phyloP scores from a whole-genome alignment of 2,888 invertebrate species.

The Cerceris rybyensis region DNA sequence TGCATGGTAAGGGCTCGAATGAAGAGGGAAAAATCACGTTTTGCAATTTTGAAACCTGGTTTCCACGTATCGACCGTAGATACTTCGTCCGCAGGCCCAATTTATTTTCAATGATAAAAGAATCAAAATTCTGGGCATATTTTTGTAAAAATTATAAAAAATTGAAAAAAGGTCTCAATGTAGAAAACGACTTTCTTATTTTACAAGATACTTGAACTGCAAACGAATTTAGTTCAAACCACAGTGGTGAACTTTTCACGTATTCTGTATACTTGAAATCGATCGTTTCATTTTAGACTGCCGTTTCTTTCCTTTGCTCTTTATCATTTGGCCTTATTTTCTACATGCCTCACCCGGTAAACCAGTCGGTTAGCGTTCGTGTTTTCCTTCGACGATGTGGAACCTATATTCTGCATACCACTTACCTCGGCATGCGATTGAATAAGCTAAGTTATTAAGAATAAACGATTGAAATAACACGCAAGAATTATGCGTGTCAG shows the following conservation, averaged over 20 bases:
- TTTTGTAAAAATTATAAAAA: neutral
- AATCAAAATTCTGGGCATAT: too few relatives aligned
- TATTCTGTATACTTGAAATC: conserved; percentile 10
- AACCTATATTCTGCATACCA: conserved; percentile 63
- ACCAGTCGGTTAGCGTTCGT: conserved; percentile 57
- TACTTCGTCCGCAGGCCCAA: neutral
- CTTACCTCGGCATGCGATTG: conserved; percentile 45
- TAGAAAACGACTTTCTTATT: neutral
- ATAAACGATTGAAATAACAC: conserved; percentile 46
- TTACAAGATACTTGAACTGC: neutral
- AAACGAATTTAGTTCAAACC: neutral
- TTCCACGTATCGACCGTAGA: conserved; percentile 41
- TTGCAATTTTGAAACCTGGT: neutral
- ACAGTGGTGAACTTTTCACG: neutral
- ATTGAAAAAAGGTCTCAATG: neutral
- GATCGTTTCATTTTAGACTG: conserved; percentile 32
- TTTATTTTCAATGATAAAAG: too few relatives aligned
- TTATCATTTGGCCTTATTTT: conserved; percentile 64
- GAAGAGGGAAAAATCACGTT: neutral
- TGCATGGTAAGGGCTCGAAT: neutral
- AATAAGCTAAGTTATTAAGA: conserved; percentile 40
- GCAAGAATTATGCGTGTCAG: conserved; percentile 26
- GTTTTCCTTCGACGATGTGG: conserved; percentile 54
- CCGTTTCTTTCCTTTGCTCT: conserved; percentile 38
- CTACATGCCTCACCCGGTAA: conserved; percentile 64